Evolutionary conservation across 2,888 invertebrate species (phyloP), one percentile per base, ranked within the genome.

Genomic region (Drosophila borborema): DNA sequence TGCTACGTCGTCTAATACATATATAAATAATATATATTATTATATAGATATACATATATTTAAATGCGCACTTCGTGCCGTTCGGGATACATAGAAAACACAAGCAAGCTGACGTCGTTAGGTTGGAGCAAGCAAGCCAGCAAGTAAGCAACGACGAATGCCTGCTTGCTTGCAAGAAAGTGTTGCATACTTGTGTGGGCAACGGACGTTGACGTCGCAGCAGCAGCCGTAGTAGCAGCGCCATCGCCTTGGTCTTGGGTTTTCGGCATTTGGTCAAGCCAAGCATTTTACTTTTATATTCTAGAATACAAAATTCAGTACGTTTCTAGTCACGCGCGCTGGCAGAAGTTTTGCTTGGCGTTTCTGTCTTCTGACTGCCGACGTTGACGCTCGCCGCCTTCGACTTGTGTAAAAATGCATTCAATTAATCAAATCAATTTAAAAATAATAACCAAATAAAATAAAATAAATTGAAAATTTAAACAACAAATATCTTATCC

Each of bases 321-420:
- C 90, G 90, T 90, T 91, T 82, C 83, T 82, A 90, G 91, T 91
- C 91, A 86, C 91, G 79, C 91, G 87, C 88, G 91, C 86, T 90
- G 91, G 82, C 86, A 87, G 90, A 85, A 86, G 90, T 90, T 85
- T 88, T 89, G 77, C 89, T 90, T 89, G 81, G 89, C 88, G 71
- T 85, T 73, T 85, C 76, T 89, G 89, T 86, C 85, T 84, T 79
- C 81, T 71, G 64, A 72, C 67, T 62, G 72, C 62, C 85, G 72
- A 75, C 82, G 80, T 86, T 86, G 88, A 80, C 82, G 72, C 74
- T 72, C 74, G 89, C 73, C 90, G 81, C 75, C 81, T 78, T 78
- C 65, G 77, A 89, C 87, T 89, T 85, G 85, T 90, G 89, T 90
- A 90, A 86, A 85, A 79, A 74, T 62, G 36, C 56, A 72, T 80